These are phyloP conservation scores for Heliconius erato DNA, from an alignment of 2,888 invertebrate species.

Conservation along the genomic window DNA sequence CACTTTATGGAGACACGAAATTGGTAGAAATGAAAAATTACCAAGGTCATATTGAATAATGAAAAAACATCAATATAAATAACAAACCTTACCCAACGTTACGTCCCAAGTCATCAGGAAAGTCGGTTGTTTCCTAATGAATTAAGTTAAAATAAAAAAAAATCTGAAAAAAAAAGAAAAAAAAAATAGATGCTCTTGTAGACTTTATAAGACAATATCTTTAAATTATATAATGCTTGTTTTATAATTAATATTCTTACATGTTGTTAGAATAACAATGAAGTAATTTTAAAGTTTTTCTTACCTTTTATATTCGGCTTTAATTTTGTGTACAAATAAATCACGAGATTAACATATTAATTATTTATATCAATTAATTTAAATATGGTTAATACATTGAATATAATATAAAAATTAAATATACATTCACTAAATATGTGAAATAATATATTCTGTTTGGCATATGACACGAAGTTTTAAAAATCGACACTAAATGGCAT, in stretches of 20 bases:
- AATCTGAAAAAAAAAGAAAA: constrained; percentile 24
- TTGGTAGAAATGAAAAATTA: constrained; percentile 69
- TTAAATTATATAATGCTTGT: not conserved
- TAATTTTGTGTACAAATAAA: not conserved
- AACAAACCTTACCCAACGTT: constrained; percentile 68
- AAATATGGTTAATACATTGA: not conserved
- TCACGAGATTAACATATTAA: not conserved
- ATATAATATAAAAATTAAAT: not conserved
- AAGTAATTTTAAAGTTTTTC: not conserved
- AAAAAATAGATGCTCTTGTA: not conserved
- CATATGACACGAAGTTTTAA: not conserved
- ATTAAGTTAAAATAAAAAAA: constrained; percentile 13
- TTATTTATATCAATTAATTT: not conserved
- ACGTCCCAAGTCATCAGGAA: constrained; percentile 76
- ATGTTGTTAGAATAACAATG: not conserved
- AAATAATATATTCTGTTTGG: not conserved
- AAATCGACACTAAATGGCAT: not conserved
- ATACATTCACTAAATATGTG: not conserved
- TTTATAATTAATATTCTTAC: not conserved
- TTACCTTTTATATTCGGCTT: not conserved
- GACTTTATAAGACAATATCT: not conserved
- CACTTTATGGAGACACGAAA: constrained; percentile 70
- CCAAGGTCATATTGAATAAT: constrained; percentile 59
- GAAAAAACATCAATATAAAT: constrained; percentile 21
- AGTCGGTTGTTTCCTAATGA: not conserved